Percentiles rank a stretch among this genome's conserved stretches.
These are phyloP conservation scores for Phallusia fumigata DNA, from an alignment of 23 tunicate genomes.

Conservation along the genomic window DNA sequence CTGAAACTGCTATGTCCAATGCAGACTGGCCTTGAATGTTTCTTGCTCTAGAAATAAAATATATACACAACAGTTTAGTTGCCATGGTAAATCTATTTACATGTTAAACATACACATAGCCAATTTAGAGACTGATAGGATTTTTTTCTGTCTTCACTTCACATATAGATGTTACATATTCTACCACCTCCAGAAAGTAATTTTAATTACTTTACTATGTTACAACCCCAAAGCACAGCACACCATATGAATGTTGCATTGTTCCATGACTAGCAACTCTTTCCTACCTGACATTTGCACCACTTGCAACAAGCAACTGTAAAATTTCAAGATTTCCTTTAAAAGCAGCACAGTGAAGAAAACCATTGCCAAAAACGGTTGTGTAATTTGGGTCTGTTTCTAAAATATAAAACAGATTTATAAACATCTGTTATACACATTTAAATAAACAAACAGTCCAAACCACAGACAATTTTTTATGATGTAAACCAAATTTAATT, in stretches of 20 bases:
- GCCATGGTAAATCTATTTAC: too few species aligned
- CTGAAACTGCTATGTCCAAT: conserved; percentile 52
- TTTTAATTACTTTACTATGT: too few species aligned
- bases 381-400: conserved; percentile 36
- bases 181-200: too few species aligned
- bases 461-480: too few species aligned
- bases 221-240: too few species aligned
- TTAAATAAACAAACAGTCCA: too few species aligned
- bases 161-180: too few species aligned
- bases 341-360: conserved; percentile 53
- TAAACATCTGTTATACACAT: background rate
- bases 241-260: too few species aligned
- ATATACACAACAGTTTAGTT: too few species aligned
- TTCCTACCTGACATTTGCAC: conserved; percentile 64
- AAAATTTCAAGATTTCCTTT: conserved; percentile 48
- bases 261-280: background rate
- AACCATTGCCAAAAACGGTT: conserved; percentile 53
- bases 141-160: too few species aligned
- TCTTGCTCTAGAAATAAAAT: conserved; percentile 35
- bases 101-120: too few species aligned
- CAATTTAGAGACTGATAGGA: too few species aligned
- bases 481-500: background rate
- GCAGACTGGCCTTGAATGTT: conserved; percentile 51
- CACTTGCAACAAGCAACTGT: conserved; percentile 57
- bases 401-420: background rate